Evolutionary conservation across 2,113 vertebrate genomes (phyloP), one percentile per base, ranked within the genome.

Genomic region (Myiopsitta monachus): DNA sequence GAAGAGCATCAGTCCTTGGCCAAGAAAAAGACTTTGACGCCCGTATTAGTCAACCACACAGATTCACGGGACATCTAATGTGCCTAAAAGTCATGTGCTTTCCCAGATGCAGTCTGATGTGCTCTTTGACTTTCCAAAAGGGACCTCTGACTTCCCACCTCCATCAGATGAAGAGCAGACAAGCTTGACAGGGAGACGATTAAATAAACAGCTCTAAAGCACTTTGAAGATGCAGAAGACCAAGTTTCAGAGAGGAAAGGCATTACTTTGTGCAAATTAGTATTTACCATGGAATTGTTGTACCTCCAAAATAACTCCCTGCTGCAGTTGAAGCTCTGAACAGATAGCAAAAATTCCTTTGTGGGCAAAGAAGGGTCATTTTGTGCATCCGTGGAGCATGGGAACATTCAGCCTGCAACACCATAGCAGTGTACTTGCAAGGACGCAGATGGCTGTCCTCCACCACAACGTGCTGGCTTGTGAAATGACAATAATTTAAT

Each of bases 21-120:
- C 43, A 51, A 59, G 33, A 28, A 74, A 11, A 64, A 75, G 38
- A 19, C 36, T 69, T n/a, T 8, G 27, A 27, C 0, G 2, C 16
- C 36, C 9, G 3, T 49, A 5, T 62, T 21, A 26, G 31, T 67
- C 62, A 81, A 11, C 12, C 59, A 69, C 33, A 30, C 23, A 31
- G 33, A 41, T 3, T 47, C 44, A 14, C 0, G 0, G 38, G 18
- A 31, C 30, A 73, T 30, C 23, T 31, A 57, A 44, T 28, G 57
- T 43, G n/a, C 47, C 33, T 51, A 46, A 55, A 91, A 6, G 17
- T 63, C 18, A 19, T 10, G 18, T 47, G 28, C 31, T 68, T 78
- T 39, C 46, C 51, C 74, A 83, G 31, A 13, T 52, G 26, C 13
- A 43, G 47, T 3, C 14, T 15, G 5, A 67, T 4, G 8, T 18